Evolutionary conservation across 2,888 invertebrate genomes (phyloP), one percentile per base, ranked within the genome.

Genomic region (Arge pagana): DNA sequence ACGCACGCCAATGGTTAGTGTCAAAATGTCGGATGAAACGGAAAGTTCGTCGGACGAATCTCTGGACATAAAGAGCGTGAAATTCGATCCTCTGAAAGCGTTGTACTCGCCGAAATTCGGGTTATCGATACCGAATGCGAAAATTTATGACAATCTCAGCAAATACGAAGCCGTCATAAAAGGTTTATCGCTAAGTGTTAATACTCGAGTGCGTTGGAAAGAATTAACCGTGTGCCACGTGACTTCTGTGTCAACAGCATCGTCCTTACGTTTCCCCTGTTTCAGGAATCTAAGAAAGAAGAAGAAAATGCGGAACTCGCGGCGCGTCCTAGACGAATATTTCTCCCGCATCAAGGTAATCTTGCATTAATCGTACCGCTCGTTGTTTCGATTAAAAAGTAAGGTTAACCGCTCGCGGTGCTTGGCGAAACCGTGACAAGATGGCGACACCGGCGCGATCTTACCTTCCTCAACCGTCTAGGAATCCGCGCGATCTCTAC

Each of bases 41-140:
- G 62, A 59, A 21, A 59, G 67, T 57, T 74, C 70, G 36, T 62
- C 59, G 19, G 80, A 81, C 53, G 79, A 80, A 35, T 76, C 74
- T 63, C 67, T 86, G 51, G 82, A 87, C 63, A 76, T 81, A 42
- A 76, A 67, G 30, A 84, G 83, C 69, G 79, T 79, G 5, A 68
- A 77, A 41, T 92, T 88, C 62, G 83, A 91, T 77, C 86, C 91
- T 0, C 30, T 89, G 2, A 85, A 85, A 68, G 89, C 86, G 1
- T 75, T 92, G 10, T 85, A 85, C 61, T 82, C 85, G 0, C 59
- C 79, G 1, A 82, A 82, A 61, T 65, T 82, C 0, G 76, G 76
- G 50, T 63, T 85, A 11, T 85, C 86, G 0, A 76, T 80, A 3
- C 69, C 80, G 13, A 77, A 80, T 53, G 87, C 88, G 0, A 83